Evolutionary conservation across 2,888 invertebrate genomes (phyloP).

Genomic region (Amaurobius ferox): DNA sequence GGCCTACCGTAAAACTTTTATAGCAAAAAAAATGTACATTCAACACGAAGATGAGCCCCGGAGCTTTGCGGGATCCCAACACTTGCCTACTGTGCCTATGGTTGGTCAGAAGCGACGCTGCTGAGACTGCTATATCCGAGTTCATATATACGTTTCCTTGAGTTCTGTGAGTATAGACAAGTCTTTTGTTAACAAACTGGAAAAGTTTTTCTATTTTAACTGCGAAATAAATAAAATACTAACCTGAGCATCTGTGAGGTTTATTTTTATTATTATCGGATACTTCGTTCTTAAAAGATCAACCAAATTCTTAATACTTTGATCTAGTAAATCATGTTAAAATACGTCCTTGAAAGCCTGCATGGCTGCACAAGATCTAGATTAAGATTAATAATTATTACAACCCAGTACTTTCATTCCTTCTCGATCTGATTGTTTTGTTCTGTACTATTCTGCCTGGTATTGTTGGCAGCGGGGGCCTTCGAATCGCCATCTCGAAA

Average conservation of each 20-base stretch:
- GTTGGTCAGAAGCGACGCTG: no score
- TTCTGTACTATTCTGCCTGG: background rate
- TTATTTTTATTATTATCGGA: background rate
- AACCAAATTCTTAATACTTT: background rate
- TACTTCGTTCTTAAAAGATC: background rate
- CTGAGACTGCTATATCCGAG: no score
- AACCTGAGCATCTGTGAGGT: background rate
- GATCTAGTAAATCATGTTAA: background rate
- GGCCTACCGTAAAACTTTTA: no score
- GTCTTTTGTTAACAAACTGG: no score
- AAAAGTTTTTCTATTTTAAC: no score
- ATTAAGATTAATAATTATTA: background rate
- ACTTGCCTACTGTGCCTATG: no score
- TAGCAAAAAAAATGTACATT: no score
- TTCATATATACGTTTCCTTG: no score
- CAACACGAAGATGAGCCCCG: no score
- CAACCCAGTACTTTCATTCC: background rate
- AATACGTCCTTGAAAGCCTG: background rate
- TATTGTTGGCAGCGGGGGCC: no score
- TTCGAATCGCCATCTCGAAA: background rate
- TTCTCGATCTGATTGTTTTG: constrained; percentile 14
- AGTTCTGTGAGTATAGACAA: no score
- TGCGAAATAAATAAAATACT: background rate
- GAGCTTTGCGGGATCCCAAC: no score
- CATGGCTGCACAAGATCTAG: background rate